Base-by-base conservation (phyloP, 2,888 invertebrate species). In the Steinernema scapterisci region DNA sequence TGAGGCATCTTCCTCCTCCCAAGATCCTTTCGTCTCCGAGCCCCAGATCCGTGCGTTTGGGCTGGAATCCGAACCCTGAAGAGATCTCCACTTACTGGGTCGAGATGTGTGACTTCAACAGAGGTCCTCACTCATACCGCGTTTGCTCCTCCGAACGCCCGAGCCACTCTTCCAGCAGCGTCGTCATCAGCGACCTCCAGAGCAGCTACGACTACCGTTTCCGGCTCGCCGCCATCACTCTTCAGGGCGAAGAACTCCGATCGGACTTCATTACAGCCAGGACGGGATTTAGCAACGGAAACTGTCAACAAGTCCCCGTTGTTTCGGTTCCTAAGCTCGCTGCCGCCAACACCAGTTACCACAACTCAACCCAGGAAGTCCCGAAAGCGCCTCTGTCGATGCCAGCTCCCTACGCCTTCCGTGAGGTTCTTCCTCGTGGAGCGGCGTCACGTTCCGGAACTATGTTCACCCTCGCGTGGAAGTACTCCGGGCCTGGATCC, bases 121-220 rank as follows among this genome's bases (percentile, higher is more conserved):
- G 74, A 11, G 71, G 38, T 13, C 54, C 21, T 6, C 54, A 19
- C 63, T 27, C 27, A 9, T 63, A 38, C 31, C 9, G 63, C 16
- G 63, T 63, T 6, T 63, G 63, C 63, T 63, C 63, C 63, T 38
- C 63, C 31, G 63, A 63, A 27, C 63, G 63, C 2, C 63, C 63
- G 5, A 63, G 63, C 38, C 63, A 63, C 27, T 27, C 63, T 5
- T 63, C 63, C 2, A 16, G 31, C 31, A 63, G 63, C 63, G 31
- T 63, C 63, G 38, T 63, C 5, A 31, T 63, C 63, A 63, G 27
- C 63, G 63, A 63, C 73, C 31, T 70, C 44, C 81, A 63, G 44
- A 78, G 77, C 73, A 81, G 79, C 72, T 82, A 77, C 43, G 83
- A 83, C 19, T 86, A 85, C 74, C 76, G 76, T 0, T 80, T 86